phyloP scores from a whole-genome alignment of 2,888 invertebrate species.

The Platerodrilus igneus region DNA sequence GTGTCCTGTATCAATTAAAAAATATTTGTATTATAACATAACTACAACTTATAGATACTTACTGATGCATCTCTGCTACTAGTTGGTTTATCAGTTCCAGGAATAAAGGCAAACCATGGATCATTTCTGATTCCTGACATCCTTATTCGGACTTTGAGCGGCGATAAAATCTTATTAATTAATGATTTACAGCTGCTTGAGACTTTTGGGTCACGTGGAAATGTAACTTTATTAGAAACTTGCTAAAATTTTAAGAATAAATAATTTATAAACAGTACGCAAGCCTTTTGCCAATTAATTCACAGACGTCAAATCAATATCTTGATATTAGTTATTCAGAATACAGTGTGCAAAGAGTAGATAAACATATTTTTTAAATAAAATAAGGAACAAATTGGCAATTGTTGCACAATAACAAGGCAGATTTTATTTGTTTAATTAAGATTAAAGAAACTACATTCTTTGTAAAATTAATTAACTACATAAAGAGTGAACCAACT shows the following conservation, averaged over 20 bases:
- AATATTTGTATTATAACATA: not conserved
- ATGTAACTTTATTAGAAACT: conserved; percentile 66
- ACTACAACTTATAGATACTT: conserved; percentile 10
- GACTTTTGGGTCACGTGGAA: conserved; percentile 63
- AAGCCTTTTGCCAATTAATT: not conserved
- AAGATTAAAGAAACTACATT: too few relatives aligned
- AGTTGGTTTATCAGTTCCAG: conserved; percentile 30
- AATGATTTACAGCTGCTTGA: conserved; percentile 62
- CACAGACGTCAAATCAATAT: too few relatives aligned
- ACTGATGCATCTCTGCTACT: conserved; percentile 31
- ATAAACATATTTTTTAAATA: too few relatives aligned
- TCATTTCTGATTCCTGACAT: conserved; percentile 65
- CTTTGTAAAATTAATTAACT: too few relatives aligned
- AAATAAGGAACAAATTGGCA: too few relatives aligned
- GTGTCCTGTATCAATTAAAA: conserved; percentile 13
- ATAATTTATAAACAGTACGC: conserved; percentile 5
- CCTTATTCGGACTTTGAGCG: conserved; percentile 60
- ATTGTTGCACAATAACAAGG: too few relatives aligned
- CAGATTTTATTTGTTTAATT: too few relatives aligned
- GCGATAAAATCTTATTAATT: conserved; percentile 66
- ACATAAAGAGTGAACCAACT: too few relatives aligned
- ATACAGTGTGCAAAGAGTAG: too few relatives aligned
- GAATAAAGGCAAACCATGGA: conserved; percentile 54
- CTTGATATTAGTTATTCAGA: too few relatives aligned
- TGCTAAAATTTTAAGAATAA: conserved; percentile 51